These are phyloP conservation scores for Cantharis nigra DNA, from an alignment of 2,888 invertebrate species.

Conservation along the genomic window DNA sequence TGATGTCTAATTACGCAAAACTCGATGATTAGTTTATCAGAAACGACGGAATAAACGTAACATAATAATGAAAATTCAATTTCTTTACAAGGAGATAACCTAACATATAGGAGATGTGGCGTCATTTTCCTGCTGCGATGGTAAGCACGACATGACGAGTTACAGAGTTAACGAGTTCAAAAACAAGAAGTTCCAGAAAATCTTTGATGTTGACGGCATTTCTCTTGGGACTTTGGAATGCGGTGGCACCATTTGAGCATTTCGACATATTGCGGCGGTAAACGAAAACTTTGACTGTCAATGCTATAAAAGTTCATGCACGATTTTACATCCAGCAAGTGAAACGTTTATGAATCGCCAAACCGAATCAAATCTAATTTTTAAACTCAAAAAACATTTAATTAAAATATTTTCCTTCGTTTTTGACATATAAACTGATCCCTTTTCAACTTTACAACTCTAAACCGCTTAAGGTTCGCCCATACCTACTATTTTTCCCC, in stretches of 20 bases:
- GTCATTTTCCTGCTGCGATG: constrained; percentile 31
- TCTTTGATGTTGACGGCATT: constrained; percentile 26
- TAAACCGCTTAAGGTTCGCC: not conserved
- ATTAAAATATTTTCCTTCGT: not conserved
- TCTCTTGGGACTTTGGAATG: constrained; percentile 19
- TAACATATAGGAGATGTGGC: not conserved
- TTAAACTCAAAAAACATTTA: not conserved
- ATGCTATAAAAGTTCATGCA: constrained; percentile 17
- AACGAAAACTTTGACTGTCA: constrained; percentile 22
- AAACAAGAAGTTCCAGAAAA: constrained; percentile 24
- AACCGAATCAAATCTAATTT: not conserved
- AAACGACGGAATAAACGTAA: constrained; percentile 36
- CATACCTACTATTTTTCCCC: not conserved
- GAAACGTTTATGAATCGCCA: not conserved
- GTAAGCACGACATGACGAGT: constrained; percentile 40
- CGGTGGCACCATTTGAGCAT: constrained; percentile 11
- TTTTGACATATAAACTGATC: not conserved
- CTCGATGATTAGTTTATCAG: constrained; percentile 19
- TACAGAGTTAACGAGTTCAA: constrained; percentile 18
- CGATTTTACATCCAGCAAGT: not conserved
- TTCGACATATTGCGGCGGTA: constrained; percentile 27
- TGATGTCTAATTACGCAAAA: constrained; percentile 20
- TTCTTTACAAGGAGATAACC: constrained; percentile 33
- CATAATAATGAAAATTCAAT: constrained; percentile 41
- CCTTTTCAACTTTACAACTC: not conserved